Conservation (phyloP, 37 sponge, comb jelly and placozoan species). For the Amphimedon queenslandica region DNA sequence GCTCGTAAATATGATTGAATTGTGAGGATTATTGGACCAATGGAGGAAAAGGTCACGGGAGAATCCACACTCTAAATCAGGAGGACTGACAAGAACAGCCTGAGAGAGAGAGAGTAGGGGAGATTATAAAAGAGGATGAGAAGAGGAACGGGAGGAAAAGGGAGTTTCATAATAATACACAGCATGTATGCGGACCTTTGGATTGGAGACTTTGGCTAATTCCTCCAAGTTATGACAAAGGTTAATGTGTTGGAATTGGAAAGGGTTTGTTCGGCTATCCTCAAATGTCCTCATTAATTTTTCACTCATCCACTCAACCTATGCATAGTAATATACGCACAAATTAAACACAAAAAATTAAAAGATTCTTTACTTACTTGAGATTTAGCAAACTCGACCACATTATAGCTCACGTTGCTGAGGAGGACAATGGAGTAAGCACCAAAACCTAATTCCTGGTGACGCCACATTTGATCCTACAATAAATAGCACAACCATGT, state of each 20-base stretch:
- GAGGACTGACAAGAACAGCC: constrained; percentile 88
- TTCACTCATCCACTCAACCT: constrained; percentile 99
- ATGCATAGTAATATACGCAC: neutral
- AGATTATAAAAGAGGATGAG: neutral
- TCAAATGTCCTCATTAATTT: constrained; percentile 92
- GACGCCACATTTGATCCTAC: constrained; percentile 95
- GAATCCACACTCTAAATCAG: constrained; percentile 90
- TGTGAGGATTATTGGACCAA: constrained; percentile 76
- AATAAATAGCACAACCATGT: too few relatives aligned
- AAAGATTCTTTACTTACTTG: constrained; percentile 45
- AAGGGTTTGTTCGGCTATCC: constrained; percentile 83
- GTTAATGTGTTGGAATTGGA: constrained; percentile 93
- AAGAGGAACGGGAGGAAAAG: neutral
- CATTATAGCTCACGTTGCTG: constrained; percentile 96
- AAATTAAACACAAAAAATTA: neutral
- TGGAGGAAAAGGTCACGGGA: constrained; percentile 87
- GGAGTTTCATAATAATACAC: neutral
- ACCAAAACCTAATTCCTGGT: constrained; percentile 84
- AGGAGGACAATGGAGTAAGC: constrained; percentile 94
- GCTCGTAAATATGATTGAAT: constrained; percentile 80
- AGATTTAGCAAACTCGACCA: constrained; percentile 97
- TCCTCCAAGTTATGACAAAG: constrained; percentile 88
- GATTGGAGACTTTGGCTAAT: constrained; percentile 71
- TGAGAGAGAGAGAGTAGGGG: constrained; percentile 15
- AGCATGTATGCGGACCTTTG: constrained; percentile 50